Percentiles rank a stretch among this genome's conserved stretches.
Evolutionary conservation across 2,888 invertebrate species (phyloP).

Genomic region (Torymus tubicola): DNA sequence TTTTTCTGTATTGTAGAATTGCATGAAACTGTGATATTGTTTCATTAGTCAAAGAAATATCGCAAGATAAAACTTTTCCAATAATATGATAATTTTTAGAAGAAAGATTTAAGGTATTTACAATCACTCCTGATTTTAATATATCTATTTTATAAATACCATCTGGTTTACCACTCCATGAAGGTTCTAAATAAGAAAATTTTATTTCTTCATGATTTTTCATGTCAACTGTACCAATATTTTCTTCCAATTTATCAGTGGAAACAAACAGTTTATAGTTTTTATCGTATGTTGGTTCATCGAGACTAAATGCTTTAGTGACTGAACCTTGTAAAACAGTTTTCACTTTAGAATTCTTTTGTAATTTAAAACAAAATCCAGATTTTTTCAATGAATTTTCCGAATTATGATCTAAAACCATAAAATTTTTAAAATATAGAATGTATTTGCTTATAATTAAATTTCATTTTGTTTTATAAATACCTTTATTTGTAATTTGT

Average conservation of each 20-base stretch:
- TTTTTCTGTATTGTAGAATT: slow-evolving; percentile 89
- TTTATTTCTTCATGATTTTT: slow-evolving; percentile 74
- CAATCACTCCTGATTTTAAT: slow-evolving; percentile 90
- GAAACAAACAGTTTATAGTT: neutral
- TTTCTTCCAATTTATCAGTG: neutral
- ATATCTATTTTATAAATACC: slow-evolving; percentile 87
- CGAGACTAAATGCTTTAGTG: slow-evolving; percentile 28
- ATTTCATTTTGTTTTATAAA: too few species aligned
- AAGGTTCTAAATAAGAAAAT: slow-evolving; percentile 86
- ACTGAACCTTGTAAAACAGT: slow-evolving; percentile 20
- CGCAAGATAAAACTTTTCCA: slow-evolving; percentile 89
- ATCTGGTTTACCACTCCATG: slow-evolving; percentile 86
- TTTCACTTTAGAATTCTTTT: slow-evolving; percentile 61
- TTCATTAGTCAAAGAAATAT: slow-evolving; percentile 93
- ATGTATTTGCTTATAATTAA: too few species aligned
- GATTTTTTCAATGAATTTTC: slow-evolving; percentile 65
- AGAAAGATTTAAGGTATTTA: slow-evolving; percentile 85
- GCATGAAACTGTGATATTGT: slow-evolving; percentile 95
- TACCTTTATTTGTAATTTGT: too few species aligned
- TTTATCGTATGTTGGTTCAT: neutral
- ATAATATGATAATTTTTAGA: slow-evolving; percentile 86
- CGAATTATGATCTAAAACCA: neutral
- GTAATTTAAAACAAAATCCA: slow-evolving; percentile 64
- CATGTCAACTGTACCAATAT: slow-evolving; percentile 31
- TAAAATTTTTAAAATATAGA: too few species aligned